Base-by-base conservation (phyloP, 2,888 invertebrate genomes). In the Hirtodrosophila duncani region DNA sequence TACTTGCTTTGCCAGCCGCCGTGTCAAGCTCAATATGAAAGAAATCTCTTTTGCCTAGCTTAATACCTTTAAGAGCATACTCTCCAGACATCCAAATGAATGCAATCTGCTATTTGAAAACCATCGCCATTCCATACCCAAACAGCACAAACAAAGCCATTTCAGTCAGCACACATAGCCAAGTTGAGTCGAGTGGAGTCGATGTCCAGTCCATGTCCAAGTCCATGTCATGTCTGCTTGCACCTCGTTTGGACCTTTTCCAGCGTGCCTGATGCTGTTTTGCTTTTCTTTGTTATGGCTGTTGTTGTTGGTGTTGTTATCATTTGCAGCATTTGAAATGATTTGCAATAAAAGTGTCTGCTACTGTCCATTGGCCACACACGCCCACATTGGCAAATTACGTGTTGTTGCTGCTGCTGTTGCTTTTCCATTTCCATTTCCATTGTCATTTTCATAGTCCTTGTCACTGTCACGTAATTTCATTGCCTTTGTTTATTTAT, bases 301-400 rank as follows among this genome's bases (percentile, higher is more conserved):
- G 38, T 17, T 11, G 23, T n/a, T 45, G 57, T 41, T 44, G 51
- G 31, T 63, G 52, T 59, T 74, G 70, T 69, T 69, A 79, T 70
- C 71, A 81, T 74, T 81, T 74, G 80, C 77, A 81, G 77, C 80
- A 75, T 81, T 74, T 81, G 75, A 81, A 81, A 80, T 77, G 82
- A 81, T 77, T 77, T 82, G 75, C 82, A 71, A 77, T 81, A 82
- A 77, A 77, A 80, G 77, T 78, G 72, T 72, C 81, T 75, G 44
- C 55, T 41, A 50, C 60, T 63, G 70, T 49, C 70, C 75, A 74
- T 66, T 66, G 71, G 75, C 67, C 71, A 79, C 63, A 79, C 79
- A n/a, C n/a, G n/a, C n/a, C n/a, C 81, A 79, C 78, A 78, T 78
- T 81, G 81, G 53, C 58, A 68, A 62, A 72, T 59, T 72, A 81